These are phyloP conservation scores for Hydriomena furcata DNA, from an alignment of 2,888 invertebrate genomes.

Conservation along the genomic window DNA sequence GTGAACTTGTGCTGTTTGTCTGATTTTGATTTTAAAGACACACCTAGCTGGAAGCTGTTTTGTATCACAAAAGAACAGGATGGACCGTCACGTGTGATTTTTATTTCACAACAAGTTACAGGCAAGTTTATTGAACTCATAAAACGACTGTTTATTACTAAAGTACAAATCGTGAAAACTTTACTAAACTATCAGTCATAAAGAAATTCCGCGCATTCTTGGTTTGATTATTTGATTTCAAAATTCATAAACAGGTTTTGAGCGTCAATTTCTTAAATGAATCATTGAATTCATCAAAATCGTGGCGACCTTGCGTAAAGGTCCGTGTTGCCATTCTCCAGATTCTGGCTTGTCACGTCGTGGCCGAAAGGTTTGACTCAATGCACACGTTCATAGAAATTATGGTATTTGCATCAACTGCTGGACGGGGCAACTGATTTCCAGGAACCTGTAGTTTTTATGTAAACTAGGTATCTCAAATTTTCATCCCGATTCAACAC, in stretches of 20 bases:
- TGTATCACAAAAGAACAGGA: conserved; percentile 56
- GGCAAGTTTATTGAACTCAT: conserved; percentile 23
- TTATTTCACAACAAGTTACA: conserved; percentile 31
- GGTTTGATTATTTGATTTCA: conserved; percentile 7
- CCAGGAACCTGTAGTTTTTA: too few species aligned
- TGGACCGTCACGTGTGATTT: conserved; percentile 58
- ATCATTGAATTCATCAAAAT: conserved; percentile 38
- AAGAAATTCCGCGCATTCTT: conserved; percentile 1
- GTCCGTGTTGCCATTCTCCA: conserved; percentile 67
- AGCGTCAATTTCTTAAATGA: conserved; percentile 27
- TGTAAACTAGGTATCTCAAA: too few species aligned
- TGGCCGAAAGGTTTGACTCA: conserved; percentile 20
- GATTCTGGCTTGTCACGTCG: conserved; percentile 54
- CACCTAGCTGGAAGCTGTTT: conserved; percentile 63
- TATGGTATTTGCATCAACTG: neutral
- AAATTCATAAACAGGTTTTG: conserved; percentile 27
- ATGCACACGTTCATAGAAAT: conserved; percentile 13
- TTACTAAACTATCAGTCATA: neutral
- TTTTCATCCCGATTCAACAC: too few species aligned
- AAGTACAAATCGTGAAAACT: neutral
- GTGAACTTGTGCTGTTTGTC: conserved; percentile 58
- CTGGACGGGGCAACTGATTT: neutral
- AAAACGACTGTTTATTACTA: neutral
- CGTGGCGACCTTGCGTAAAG: conserved; percentile 67
- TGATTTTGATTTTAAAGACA: conserved; percentile 68